Evolutionary conservation across 1,140 invertebrate genomes (phyloP).

Genomic region (Nasonia vitripennis): DNA sequence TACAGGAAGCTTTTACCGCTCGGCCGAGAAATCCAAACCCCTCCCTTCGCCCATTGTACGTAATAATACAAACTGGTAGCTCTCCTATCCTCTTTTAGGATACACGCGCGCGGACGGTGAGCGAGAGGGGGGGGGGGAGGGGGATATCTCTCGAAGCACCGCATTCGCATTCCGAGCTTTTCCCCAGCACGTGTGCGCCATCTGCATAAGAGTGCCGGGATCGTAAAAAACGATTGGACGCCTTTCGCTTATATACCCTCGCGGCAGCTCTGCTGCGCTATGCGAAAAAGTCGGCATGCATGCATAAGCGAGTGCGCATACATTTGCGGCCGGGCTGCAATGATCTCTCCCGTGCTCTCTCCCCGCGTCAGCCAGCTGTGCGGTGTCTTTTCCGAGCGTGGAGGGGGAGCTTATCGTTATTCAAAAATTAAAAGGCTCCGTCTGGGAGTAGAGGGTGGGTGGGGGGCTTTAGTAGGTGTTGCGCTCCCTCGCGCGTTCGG

Average conservation of each 20-base stretch:
- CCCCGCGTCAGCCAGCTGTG: background rate
- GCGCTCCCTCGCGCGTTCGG: background rate
- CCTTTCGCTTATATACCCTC: slow-evolving; percentile 19
- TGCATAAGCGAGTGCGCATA: slow-evolving; percentile 38
- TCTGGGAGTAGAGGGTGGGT: too few species aligned
- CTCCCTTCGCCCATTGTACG: background rate
- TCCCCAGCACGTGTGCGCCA: background rate
- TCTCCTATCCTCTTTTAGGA: background rate
- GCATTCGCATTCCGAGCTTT: slow-evolving; percentile 5
- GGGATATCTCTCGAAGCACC: background rate
- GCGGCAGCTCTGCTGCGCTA: background rate
- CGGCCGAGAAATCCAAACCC: background rate
- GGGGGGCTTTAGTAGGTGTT: too few species aligned
- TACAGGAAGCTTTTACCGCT: background rate
- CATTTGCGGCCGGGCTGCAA: slow-evolving; percentile 28
- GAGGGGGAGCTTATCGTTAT: slow-evolving; percentile 13
- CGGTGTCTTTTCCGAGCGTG: background rate
- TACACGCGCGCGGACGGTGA: background rate
- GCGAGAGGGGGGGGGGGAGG: background rate
- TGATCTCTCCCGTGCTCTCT: slow-evolving; percentile 47
- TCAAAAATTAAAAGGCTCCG: slow-evolving; percentile 29
- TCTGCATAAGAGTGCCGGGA: slow-evolving; percentile 16
- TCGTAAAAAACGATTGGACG: slow-evolving; percentile 45
- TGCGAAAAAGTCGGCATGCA: slow-evolving; percentile 30
- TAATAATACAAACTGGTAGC: slow-evolving; percentile 3